Conservation (phyloP, 1,140 invertebrate species). For the Charaxes varanes region DNA sequence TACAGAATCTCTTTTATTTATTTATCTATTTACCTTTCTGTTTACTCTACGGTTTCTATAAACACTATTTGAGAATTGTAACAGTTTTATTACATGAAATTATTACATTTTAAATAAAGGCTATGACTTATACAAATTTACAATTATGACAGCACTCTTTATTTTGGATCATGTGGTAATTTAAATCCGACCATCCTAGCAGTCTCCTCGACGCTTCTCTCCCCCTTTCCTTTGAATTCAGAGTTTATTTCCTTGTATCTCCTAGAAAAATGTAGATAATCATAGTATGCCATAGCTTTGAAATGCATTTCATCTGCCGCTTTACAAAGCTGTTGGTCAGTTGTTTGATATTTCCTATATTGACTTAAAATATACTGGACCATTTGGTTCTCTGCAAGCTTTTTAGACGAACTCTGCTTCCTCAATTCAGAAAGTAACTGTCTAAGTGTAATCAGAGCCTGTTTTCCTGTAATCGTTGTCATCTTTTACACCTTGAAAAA, state of each 20-base stretch:
- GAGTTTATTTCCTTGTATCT: constrained; percentile 80
- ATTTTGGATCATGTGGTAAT: constrained; percentile 85
- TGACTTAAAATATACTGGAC: constrained; percentile 82
- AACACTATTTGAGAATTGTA: too few species aligned
- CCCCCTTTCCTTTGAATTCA: constrained; percentile 84
- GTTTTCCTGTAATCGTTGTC: constrained; percentile 64
- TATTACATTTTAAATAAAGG: too few species aligned
- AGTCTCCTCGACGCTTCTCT: constrained; percentile 83
- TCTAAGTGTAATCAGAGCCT: constrained; percentile 71
- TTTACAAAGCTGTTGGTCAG: constrained; percentile 87
- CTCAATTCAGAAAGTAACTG: constrained; percentile 78
- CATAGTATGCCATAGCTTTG: constrained; percentile 82
- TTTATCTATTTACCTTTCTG: too few species aligned
- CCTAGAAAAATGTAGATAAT: constrained; percentile 81
- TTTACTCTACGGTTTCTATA: too few species aligned
- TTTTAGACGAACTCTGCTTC: constrained; percentile 65
- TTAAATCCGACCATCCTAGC: constrained; percentile 90
- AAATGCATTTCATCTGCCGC: constrained; percentile 84
- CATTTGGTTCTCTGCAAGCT: constrained; percentile 75
- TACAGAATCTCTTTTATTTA: too few species aligned
- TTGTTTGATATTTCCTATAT: constrained; percentile 82
- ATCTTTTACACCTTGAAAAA: constrained; percentile 61
- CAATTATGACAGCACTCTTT: too few species aligned
- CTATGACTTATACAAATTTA: too few species aligned
- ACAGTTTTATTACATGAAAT: too few species aligned